Evolutionary conservation across 1,140 invertebrate genomes (phyloP), one percentile per base, ranked within the genome.

Genomic region (Lepidurus couesii): DNA sequence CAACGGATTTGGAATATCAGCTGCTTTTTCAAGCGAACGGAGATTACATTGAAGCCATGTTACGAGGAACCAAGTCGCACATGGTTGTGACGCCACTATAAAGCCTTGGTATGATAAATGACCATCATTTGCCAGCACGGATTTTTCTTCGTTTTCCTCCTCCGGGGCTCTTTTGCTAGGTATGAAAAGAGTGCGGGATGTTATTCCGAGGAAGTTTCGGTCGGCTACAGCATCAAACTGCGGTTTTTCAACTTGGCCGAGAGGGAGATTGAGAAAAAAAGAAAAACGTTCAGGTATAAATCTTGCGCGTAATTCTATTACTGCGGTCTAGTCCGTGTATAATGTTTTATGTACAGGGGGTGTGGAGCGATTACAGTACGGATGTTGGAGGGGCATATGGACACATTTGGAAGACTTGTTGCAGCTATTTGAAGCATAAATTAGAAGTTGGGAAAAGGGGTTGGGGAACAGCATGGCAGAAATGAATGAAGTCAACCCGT

Each of bases 351-450:
- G 53, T 65, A 65, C 53, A 65, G 53, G 16, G 53, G 53, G 53
- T 65, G 21, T 65, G 53, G 53, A 65, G 53, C 53, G 53, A 65
- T 65, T 65, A 16, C 16, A 65, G n/a, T 65, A 65, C 53, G 53
- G 53, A 65, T 65, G 53, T 65, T 65, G 53, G 53, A 65, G 53
- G 21, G 53, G 53, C 53, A 16, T 16, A 65, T 65, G 53, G 53
- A 65, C 53, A 65, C 53, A 65, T 65, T 65, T 65, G 53, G 53
- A 65, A 65, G 53, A 65, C 53, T 65, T 65, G 53, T 65, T 65
- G 53, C 53, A 9, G 13, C 53, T 65, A 65, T 65, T 65, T 65
- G 53, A 65, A 65, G 53, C 53, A 65, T 65, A 65, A 65, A 65
- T 3, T 9, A 9, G 8, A 65, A 21, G 8, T 65, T 16, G 9